phyloP scores from a whole-genome alignment of 2,797 vertebrate species.

The Bovichtus diacanthus region DNA sequence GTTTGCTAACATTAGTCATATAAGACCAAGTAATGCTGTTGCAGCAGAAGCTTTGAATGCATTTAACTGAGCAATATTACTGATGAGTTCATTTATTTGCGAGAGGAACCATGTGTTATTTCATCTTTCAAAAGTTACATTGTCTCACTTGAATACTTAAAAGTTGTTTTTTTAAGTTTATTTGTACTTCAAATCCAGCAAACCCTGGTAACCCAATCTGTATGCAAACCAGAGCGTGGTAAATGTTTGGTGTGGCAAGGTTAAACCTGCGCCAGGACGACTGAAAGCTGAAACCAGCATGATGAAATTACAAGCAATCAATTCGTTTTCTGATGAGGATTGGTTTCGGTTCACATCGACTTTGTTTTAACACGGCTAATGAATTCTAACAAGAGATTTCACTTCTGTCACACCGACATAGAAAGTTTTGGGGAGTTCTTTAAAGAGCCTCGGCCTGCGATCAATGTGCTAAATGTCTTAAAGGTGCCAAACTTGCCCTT shows the following conservation, averaged over 20 bases:
- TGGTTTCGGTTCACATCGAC: slow-evolving; percentile 36
- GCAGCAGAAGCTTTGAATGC: too few species aligned
- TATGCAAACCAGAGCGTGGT: slow-evolving; percentile 27
- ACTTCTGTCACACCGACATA: slow-evolving; percentile 1
- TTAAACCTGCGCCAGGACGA: slow-evolving; percentile 46
- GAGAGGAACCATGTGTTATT: neutral
- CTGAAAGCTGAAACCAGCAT: slow-evolving; percentile 26
- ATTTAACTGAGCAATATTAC: neutral
- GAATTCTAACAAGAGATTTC: slow-evolving; percentile 52
- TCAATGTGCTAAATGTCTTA: slow-evolving; percentile 8
- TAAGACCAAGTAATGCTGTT: too few species aligned
- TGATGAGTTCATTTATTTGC: neutral
- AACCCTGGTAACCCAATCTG: slow-evolving; percentile 18
- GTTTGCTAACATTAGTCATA: too few species aligned
- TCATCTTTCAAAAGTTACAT: neutral
- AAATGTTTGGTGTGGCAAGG: slow-evolving; percentile 39
- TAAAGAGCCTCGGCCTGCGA: neutral
- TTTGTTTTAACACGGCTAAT: slow-evolving; percentile 27
- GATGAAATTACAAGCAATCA: slow-evolving; percentile 68
- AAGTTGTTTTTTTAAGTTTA: neutral
- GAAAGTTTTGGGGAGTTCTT: slow-evolving; percentile 26
- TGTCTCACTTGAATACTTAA: neutral
- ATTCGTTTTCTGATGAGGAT: slow-evolving; percentile 46
- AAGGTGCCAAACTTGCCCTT: slow-evolving; percentile 12
- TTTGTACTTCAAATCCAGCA: neutral